phyloP scores from a whole-genome alignment of 1,140 invertebrate species.

The Drosophila repleta region DNA sequence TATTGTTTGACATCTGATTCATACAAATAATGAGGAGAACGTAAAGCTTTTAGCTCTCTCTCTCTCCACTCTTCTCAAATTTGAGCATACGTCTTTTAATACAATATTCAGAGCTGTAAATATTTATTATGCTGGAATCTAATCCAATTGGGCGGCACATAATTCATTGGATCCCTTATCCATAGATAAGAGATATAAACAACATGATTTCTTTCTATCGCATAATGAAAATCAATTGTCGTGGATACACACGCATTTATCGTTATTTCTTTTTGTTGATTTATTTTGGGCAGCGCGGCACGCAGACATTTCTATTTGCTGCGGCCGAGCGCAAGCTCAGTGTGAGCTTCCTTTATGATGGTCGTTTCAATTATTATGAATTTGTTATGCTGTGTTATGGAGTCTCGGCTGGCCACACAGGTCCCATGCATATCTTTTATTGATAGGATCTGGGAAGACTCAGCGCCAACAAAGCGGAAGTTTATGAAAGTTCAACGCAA shows the following conservation, averaged over 20 bases:
- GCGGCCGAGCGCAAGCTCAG: constrained; percentile 2
- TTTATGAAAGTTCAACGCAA: not conserved
- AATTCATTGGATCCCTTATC: not conserved
- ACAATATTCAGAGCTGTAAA: not conserved
- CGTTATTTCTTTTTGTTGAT: constrained; percentile 9
- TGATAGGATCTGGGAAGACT: constrained; percentile 40
- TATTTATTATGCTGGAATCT: constrained; percentile 2
- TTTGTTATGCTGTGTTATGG: constrained; percentile 33
- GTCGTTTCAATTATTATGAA: constrained; percentile 60
- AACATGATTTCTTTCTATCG: not conserved
- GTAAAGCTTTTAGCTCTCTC: no score
- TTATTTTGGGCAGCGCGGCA: constrained; percentile 19
- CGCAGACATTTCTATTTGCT: constrained; percentile 36
- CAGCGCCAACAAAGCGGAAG: constrained; percentile 37
- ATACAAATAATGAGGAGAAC: no score
- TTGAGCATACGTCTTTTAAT: not conserved
- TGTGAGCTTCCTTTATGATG: constrained; percentile 21
- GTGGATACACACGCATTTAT: not conserved
- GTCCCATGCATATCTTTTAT: constrained; percentile 37
- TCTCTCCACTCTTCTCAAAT: no score
- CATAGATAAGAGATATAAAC: not conserved
- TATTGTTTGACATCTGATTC: no score
- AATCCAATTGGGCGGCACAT: constrained; percentile 3
- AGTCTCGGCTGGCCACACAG: constrained; percentile 2
- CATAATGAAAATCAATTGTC: constrained; percentile 3